These are phyloP conservation scores for Lepisosteus oculatus DNA, from an alignment of 2,113 vertebrate genomes.

Conservation along the genomic window DNA sequence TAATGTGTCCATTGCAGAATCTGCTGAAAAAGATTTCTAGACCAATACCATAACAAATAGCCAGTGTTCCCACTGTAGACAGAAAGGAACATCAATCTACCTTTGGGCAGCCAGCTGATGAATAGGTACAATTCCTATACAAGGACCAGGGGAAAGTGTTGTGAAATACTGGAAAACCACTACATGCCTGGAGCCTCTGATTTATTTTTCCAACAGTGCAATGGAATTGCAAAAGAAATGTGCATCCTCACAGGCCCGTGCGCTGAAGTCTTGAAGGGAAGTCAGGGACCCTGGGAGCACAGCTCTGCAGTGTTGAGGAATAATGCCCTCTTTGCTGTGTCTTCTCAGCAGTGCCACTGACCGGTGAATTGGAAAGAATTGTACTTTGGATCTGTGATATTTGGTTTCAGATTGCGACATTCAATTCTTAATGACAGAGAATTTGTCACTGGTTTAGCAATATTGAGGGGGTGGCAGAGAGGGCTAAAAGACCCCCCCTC, in stretches of 20 bases:
- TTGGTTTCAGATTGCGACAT: slow-evolving; percentile 8
- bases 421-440: slow-evolving; percentile 35
- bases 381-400: slow-evolving; percentile 14
- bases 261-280: slow-evolving; percentile 63
- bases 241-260: slow-evolving; percentile 66
- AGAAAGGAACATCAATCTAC: slow-evolving; percentile 39
- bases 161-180: slow-evolving; percentile 70
- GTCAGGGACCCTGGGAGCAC: slow-evolving; percentile 49
- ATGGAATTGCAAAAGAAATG: slow-evolving; percentile 63
- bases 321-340: slow-evolving; percentile 47
- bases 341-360: slow-evolving; percentile 27
- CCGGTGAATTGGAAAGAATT: background rate
- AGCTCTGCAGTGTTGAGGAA: slow-evolving; percentile 54
- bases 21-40: slow-evolving; percentile 65
- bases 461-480: slow-evolving; percentile 8
- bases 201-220: slow-evolving; percentile 72
- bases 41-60: slow-evolving; percentile 66
- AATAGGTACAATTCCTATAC: slow-evolving; percentile 51
- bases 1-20: slow-evolving; percentile 61
- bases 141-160: slow-evolving; percentile 30
- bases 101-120: slow-evolving; percentile 75
- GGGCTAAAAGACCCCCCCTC: too few relatives aligned
- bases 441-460: slow-evolving; percentile 32
- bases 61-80: slow-evolving; percentile 62
- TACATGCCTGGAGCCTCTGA: slow-evolving; percentile 64